phyloP scores from a whole-genome alignment of 2,113 vertebrate species.

The Amblyornis subalaris region DNA sequence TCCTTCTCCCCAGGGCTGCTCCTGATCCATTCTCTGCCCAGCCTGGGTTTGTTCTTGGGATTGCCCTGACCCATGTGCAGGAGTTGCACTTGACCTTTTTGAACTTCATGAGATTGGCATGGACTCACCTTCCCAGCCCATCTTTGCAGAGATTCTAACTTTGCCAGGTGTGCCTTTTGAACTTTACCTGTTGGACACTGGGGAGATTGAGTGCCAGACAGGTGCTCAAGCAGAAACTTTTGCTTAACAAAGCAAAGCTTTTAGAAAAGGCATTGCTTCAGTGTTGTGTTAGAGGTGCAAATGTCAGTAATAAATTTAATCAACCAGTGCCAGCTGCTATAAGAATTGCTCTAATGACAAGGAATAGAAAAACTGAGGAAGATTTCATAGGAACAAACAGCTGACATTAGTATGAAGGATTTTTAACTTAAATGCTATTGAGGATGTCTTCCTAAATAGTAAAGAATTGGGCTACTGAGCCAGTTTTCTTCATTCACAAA shows the following conservation, averaged over 20 bases:
- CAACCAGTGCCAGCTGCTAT: neutral
- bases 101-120: neutral
- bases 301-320: neutral
- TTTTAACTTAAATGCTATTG: neutral
- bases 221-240: neutral
- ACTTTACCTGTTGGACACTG: fast-evolving
- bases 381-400: neutral
- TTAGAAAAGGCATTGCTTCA: neutral
- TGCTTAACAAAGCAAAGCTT: neutral
- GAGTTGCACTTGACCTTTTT: neutral
- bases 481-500: neutral
- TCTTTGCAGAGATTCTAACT: neutral
- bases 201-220: neutral
- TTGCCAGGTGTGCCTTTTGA: neutral
- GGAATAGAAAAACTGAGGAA: neutral
- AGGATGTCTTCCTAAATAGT: neutral
- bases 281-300: neutral
- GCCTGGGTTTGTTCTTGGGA: neutral
- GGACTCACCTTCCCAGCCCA: too few relatives aligned
- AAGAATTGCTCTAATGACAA: neutral
- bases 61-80: neutral
- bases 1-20: neutral
- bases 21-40: neutral
- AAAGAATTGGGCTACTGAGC: neutral
- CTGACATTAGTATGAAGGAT: neutral